These are phyloP conservation scores for Girardinichthys multiradiatus DNA, from an alignment of 2,113 vertebrate species.

Conservation along the genomic window DNA sequence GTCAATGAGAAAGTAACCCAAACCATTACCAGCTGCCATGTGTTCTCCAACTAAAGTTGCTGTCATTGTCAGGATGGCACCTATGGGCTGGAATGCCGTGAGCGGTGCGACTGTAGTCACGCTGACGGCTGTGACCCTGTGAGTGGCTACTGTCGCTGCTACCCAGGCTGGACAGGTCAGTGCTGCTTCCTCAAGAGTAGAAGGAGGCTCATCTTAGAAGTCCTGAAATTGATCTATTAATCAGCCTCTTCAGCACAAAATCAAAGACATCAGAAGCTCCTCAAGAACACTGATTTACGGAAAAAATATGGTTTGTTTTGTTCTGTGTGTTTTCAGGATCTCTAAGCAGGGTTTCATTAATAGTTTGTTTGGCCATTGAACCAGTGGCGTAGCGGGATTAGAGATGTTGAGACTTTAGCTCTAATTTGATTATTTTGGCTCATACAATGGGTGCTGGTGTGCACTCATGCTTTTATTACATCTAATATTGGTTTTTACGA, in stretches of 20 bases:
- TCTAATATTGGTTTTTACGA: conserved; percentile 32
- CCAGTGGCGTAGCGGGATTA: conserved; percentile 30
- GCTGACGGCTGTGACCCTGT: conserved; percentile 91
- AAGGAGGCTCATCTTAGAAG: background rate
- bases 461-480: conserved; percentile 46
- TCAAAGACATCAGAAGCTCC: conserved; percentile 13
- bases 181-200: conserved; percentile 2
- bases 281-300: conserved; percentile 11
- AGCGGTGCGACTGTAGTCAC: conserved; percentile 93
- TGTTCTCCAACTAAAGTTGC: background rate
- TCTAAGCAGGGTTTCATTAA: conserved; percentile 47
- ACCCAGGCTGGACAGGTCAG: conserved; percentile 96
- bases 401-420: conserved; percentile 46
- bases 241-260: conserved; percentile 12
- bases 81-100: conserved; percentile 91
- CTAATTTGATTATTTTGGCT: conserved; percentile 52
- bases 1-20: background rate
- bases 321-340: conserved; percentile 58
- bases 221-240: conserved; percentile 5
- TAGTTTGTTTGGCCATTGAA: conserved; percentile 60
- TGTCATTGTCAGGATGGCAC: conserved; percentile 86
- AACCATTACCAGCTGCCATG: background rate
- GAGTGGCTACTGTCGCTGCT: conserved; percentile 93
- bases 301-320: conserved; percentile 26
- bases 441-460: conserved; percentile 34